Conservation (phyloP, 2,113 vertebrate species). For the Halcyon senegalensis region DNA sequence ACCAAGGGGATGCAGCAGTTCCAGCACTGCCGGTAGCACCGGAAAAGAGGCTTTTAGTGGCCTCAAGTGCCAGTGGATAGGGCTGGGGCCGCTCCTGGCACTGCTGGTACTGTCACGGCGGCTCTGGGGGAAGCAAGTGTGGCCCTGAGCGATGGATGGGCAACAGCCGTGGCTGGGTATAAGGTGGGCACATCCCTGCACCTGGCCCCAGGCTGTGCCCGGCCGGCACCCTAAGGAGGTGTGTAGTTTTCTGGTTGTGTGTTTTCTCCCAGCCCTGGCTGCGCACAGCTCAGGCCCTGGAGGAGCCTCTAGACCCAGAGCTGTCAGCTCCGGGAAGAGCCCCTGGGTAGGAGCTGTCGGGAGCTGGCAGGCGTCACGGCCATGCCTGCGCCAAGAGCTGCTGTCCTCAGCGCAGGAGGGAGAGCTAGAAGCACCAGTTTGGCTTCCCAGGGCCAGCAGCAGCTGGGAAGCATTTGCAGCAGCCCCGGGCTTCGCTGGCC, state of each 20-base stretch:
- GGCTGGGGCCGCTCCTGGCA: accelerated
- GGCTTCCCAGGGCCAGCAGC: background rate
- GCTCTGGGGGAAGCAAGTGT: background rate
- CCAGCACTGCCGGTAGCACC: accelerated
- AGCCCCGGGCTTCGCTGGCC: background rate
- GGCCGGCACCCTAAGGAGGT: background rate
- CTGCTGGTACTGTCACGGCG: background rate
- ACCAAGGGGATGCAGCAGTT: accelerated
- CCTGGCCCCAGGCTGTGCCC: background rate
- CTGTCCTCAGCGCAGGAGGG: accelerated
- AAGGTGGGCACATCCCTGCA: accelerated
- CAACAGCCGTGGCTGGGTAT: background rate
- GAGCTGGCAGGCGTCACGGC: background rate
- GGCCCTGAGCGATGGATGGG: background rate
- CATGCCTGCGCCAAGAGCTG: background rate
- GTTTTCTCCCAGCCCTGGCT: background rate
- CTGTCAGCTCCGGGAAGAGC: background rate
- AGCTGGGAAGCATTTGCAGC: background rate
- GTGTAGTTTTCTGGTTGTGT: accelerated
- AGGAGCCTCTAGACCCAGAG: background rate
- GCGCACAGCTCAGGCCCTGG: accelerated
- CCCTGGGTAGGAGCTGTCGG: accelerated
- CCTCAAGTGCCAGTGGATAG: accelerated
- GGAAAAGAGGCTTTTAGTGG: background rate
- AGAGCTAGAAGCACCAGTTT: background rate